Evolutionary conservation across 2,797 vertebrate genomes (phyloP).

Genomic region (Poecilia wingei): DNA sequence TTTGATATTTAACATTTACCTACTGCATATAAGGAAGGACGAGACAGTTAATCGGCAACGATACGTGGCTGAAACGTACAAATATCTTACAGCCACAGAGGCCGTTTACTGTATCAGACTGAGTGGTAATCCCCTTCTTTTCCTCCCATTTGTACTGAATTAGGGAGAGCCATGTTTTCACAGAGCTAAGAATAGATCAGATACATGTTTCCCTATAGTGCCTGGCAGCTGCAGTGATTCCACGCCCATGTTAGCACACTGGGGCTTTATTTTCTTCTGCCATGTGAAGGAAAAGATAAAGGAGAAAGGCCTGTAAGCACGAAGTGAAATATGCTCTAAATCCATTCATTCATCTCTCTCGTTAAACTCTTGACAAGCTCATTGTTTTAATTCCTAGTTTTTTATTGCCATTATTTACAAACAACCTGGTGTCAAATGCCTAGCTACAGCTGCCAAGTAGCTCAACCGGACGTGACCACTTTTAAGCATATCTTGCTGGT

Average conservation of each 20-base stretch:
- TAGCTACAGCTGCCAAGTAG: neutral
- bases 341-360: neutral
- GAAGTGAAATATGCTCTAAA: conserved; percentile 13
- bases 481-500: too few species aligned
- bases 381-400: neutral
- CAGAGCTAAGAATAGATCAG: conserved; percentile 71
- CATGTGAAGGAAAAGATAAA: conserved; percentile 13
- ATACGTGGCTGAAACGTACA: neutral
- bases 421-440: neutral
- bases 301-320: conserved; percentile 26
- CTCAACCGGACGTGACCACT: neutral
- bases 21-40: neutral
- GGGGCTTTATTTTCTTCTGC: conserved; percentile 49
- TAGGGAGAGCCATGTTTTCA: conserved; percentile 58
- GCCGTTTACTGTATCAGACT: neutral
- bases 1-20: conserved; percentile 14
- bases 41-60: neutral
- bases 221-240: conserved; percentile 57
- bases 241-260: conserved; percentile 61
- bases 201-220: conserved; percentile 56
- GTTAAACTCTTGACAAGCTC: neutral
- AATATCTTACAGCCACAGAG: neutral
- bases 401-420: neutral
- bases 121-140: conserved; percentile 14
- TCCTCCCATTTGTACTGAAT: conserved; percentile 36